Evolutionary conservation across 2,797 vertebrate species (phyloP).

Genomic region (Sebastes trivittatus): DNA sequence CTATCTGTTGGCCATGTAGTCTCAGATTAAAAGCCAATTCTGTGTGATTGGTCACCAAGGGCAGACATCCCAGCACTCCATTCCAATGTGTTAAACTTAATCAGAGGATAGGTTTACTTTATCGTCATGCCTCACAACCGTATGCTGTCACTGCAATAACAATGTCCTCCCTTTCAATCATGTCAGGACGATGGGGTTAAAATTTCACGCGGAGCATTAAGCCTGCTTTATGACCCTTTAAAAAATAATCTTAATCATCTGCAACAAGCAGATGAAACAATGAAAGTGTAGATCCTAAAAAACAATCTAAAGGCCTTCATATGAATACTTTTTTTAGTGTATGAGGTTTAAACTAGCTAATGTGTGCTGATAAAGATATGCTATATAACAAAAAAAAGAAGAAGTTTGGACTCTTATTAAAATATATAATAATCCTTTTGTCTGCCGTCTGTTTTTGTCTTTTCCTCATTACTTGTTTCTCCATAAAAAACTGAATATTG

Average conservation of each 20-base stretch:
- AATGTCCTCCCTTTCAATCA: constrained; percentile 3
- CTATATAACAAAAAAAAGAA: background rate
- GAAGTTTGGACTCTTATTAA: background rate
- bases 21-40: constrained; percentile 74
- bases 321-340: background rate
- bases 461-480: background rate
- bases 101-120: constrained; percentile 41
- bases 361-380: background rate
- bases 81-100: constrained; percentile 58
- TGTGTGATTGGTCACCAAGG: constrained; percentile 66
- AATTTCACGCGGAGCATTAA: background rate
- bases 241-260: background rate
- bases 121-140: background rate
- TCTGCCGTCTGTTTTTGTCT: background rate
- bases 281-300: background rate
- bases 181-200: background rate
- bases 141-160: constrained; percentile 22
- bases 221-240: background rate
- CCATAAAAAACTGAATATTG: background rate
- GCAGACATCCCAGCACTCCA: constrained; percentile 36
- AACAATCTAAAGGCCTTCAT: background rate
- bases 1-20: constrained; percentile 16
- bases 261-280: background rate
- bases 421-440: background rate
- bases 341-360: background rate